phyloP scores from a whole-genome alignment of 2,888 invertebrate species.

The Noctua janthe region DNA sequence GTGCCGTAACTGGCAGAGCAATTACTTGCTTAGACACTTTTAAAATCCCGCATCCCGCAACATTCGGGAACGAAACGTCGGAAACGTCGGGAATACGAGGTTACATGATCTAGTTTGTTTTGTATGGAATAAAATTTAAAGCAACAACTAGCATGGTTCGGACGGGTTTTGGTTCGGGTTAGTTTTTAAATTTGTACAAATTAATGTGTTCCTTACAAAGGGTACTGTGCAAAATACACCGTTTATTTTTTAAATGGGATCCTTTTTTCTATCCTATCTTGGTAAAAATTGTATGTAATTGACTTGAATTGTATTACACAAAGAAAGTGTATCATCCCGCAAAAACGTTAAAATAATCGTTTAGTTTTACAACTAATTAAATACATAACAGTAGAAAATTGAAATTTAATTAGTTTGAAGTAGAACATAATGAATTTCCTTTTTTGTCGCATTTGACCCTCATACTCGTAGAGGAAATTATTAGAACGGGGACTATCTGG shows the following conservation, averaged over 20 bases:
- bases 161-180: background rate
- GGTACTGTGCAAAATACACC: no score
- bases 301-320: background rate
- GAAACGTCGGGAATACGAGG: conserved; percentile 76
- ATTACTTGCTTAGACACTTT: conserved; percentile 89
- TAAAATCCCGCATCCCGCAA: conserved; percentile 78
- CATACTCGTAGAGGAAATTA: background rate
- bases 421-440: background rate
- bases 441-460: background rate
- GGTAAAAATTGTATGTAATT: background rate
- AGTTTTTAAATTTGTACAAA: background rate
- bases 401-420: background rate
- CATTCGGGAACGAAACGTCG: conserved; percentile 85
- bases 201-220: background rate
- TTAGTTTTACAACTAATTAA: background rate
- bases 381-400: no score
- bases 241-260: background rate
- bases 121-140: conserved; percentile 44
- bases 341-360: background rate
- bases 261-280: background rate
- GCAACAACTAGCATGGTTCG: conserved; percentile 18
- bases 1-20: conserved; percentile 86
- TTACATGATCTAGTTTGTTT: conserved; percentile 55
- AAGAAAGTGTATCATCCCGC: background rate
- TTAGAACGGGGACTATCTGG: no score